Conservation (phyloP, 2,888 invertebrate species). For the Drosophila leonis region DNA sequence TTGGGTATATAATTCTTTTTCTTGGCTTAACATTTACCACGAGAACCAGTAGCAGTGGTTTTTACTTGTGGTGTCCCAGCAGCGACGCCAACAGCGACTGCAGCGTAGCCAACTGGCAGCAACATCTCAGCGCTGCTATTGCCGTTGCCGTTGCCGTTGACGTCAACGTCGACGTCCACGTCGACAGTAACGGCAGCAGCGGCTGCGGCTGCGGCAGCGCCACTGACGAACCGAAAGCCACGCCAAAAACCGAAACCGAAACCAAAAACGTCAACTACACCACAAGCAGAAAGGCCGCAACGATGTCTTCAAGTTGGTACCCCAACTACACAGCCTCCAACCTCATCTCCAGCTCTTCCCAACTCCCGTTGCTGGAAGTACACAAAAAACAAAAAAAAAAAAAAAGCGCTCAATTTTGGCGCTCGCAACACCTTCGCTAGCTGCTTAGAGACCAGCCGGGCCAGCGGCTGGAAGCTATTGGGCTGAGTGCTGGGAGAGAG, state of each 20-base stretch:
- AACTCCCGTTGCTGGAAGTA: conserved; percentile 8
- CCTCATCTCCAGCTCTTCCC: background rate
- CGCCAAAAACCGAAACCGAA: conserved; percentile 73
- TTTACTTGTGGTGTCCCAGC: conserved; percentile 82
- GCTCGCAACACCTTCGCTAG: conserved; percentile 63
- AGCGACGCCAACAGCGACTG: conserved; percentile 39
- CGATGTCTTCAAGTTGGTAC: conserved; percentile 75
- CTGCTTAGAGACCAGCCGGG: conserved; percentile 26
- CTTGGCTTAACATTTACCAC: conserved; percentile 84
- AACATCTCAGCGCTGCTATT: background rate
- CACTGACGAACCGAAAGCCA: conserved; percentile 60
- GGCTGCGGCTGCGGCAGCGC: conserved; percentile 2
- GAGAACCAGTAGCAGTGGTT: conserved; percentile 86
- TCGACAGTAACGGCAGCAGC: background rate
- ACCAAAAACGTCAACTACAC: conserved; percentile 79
- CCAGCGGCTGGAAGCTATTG: conserved; percentile 44
- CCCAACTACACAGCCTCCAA: conserved; percentile 25
- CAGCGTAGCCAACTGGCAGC: conserved; percentile 10
- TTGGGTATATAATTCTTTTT: conserved; percentile 76
- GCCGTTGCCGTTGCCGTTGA: background rate
- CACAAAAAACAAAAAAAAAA: no score
- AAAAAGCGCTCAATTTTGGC: conserved; percentile 74
- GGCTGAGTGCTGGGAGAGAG: conserved; percentile 7
- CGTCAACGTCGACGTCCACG: conserved; percentile 12
- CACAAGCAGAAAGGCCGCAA: conserved; percentile 80